Conservation (phyloP, 2,797 vertebrate genomes). For the Anguilla megastoma region DNA sequence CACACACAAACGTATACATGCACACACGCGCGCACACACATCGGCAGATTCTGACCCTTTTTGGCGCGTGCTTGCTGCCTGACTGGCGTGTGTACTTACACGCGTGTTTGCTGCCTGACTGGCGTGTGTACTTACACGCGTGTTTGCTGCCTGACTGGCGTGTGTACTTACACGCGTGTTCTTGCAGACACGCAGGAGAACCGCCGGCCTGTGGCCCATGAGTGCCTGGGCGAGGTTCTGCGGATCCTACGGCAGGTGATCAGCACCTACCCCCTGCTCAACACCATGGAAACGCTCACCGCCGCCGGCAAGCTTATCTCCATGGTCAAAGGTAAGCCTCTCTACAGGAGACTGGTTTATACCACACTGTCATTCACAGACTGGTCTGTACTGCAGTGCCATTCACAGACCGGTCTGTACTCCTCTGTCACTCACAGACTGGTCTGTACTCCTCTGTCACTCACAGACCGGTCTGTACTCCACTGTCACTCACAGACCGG, state of each 20-base stretch:
- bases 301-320: constrained; percentile 93
- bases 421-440: background rate
- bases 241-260: constrained; percentile 89
- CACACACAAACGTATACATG: background rate
- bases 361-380: background rate
- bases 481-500: background rate
- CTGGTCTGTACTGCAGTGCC: background rate
- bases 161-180: background rate
- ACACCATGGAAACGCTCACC: constrained; percentile 92
- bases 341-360: background rate
- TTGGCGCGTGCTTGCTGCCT: background rate
- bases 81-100: background rate
- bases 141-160: background rate
- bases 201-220: constrained; percentile 82
- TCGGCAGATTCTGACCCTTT: background rate
- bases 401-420: background rate
- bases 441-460: background rate
- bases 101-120: background rate
- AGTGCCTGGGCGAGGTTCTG: constrained; percentile 89
- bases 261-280: constrained; percentile 88
- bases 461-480: background rate
- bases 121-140: background rate
- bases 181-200: constrained; percentile 80
- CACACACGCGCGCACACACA: background rate
- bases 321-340: constrained; percentile 87